Conservation (phyloP, 2,888 invertebrate species). For the Tetragonisca angustula region DNA sequence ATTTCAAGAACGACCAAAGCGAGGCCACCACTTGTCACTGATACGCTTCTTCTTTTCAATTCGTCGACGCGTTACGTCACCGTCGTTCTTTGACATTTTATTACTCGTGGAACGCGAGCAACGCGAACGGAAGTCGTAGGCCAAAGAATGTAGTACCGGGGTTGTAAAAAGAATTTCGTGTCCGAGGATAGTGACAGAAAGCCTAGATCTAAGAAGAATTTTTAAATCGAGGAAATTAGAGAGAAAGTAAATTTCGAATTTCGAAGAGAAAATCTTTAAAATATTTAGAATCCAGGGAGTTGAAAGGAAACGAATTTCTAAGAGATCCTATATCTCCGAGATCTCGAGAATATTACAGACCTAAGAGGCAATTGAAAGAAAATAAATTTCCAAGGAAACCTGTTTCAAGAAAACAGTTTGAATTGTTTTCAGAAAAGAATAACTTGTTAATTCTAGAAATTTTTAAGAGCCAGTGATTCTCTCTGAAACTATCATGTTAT, state of each 20-base stretch:
- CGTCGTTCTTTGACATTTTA: neutral
- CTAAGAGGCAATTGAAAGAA: too few species aligned
- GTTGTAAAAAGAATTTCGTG: too few species aligned
- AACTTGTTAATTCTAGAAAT: neutral
- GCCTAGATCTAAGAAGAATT: too few species aligned
- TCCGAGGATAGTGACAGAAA: too few species aligned
- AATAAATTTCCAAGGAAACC: too few species aligned
- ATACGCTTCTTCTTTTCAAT: conserved; percentile 32
- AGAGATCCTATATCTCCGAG: neutral
- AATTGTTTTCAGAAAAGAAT: neutral
- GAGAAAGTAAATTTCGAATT: neutral
- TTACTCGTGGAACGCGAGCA: too few species aligned
- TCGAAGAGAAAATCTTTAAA: neutral
- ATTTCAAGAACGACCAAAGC: conserved; percentile 67
- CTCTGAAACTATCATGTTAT: too few species aligned
- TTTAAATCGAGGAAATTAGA: too few species aligned
- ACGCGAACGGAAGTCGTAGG: neutral
- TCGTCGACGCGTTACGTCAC: conserved; percentile 33
- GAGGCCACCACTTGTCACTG: conserved; percentile 55
- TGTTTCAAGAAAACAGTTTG: too few species aligned
- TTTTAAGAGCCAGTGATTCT: neutral
- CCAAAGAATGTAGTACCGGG: too few species aligned
- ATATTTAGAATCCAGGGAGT: neutral
- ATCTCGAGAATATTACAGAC: too few species aligned
- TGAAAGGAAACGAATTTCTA: neutral